Base-by-base conservation (phyloP, 2,113 vertebrate species). In the Pycnonotus jocosus region DNA sequence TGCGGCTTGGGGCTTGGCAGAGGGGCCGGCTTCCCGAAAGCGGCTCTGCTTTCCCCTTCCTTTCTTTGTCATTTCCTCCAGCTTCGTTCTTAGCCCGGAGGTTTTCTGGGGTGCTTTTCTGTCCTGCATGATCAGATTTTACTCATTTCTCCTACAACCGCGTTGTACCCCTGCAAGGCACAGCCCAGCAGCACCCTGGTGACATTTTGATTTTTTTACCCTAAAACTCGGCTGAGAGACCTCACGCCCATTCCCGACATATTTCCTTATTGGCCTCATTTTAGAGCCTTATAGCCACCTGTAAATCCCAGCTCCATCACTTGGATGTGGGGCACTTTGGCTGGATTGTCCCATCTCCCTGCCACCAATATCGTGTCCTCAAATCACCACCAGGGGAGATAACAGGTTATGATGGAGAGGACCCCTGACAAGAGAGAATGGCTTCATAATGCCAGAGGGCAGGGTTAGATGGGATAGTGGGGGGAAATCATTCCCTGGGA, bases 241-340 rank as follows among this genome's bases (percentile, higher is more conserved):
- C 25, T 56, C 6, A 1, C 0, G 0, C 6, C 30, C 28, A 37
- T 21, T 33, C 27, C 53, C 2, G 0, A 15, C n/a, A 0, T 2
- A 17, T 28, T 53, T 44, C 35, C 31, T 10, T 22, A 11, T 4
- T n/a, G n/a, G 18, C 25, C 8, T 33, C 8, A 16, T 80, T 38
- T 17, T 4, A 35, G 51, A 65, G 16, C 22, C 31, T 2, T 11
- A 6, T 17, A 15, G 20, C 13, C 4, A 10, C 47, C 42, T 6
- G 42, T n/a, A 44, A 12, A 35, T 16, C 53, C 15, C 62, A 35
- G 9, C 21, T 31, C 53, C 78, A 24, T 2, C 25, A 11, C 11
- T 20, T 25, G 72, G 57, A 44, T 8, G 31, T 13, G 35, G 28
- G 18, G 14, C 5, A 13, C 17, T 2, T 4, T 0, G 5, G 27